Conservation (phyloP, 2,113 vertebrate genomes). For the Corythoichthys haematopterus region DNA sequence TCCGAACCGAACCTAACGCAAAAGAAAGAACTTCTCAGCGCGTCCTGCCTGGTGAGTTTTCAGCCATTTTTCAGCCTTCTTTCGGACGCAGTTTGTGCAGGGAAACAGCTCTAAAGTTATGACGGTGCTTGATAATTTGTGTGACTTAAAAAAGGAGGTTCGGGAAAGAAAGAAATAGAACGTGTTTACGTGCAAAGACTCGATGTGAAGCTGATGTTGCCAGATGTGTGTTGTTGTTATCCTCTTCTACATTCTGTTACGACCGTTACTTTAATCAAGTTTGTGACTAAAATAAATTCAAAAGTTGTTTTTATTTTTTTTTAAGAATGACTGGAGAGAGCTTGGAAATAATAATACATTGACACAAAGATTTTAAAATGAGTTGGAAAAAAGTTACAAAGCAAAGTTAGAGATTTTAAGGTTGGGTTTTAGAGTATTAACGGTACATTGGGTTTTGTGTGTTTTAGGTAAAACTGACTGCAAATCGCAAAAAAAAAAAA, state of each 20-base stretch:
- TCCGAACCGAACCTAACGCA: neutral
- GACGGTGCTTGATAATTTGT: neutral
- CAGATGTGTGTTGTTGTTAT: conserved; percentile 53
- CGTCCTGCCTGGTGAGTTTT: conserved; percentile 14
- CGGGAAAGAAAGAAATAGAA: conserved; percentile 1
- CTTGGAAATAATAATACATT: too few relatives aligned
- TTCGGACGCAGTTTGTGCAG: neutral
- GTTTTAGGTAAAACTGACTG: too few relatives aligned
- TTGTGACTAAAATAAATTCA: too few relatives aligned
- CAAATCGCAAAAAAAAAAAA: too few relatives aligned
- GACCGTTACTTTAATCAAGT: too few relatives aligned
- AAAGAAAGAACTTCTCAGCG: neutral
- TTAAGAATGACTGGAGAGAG: too few relatives aligned
- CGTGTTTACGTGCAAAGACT: neutral
- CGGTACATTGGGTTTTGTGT: too few relatives aligned
- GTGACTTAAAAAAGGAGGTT: conserved; percentile 3
- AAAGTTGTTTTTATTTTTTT: neutral
- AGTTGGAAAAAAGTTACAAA: too few relatives aligned
- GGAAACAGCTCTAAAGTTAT: conserved; percentile 5
- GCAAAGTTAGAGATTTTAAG: too few relatives aligned
- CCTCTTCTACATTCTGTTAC: too few relatives aligned
- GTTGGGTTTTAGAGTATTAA: too few relatives aligned
- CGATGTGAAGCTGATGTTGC: conserved; percentile 50
- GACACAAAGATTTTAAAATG: too few relatives aligned
- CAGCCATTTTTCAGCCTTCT: neutral